A percentile compares a stretch with the other conserved stretches of the same genome.
Conservation (phyloP, 2,113 vertebrate genomes). For the Calyptommatus sinebrachiatus region DNA sequence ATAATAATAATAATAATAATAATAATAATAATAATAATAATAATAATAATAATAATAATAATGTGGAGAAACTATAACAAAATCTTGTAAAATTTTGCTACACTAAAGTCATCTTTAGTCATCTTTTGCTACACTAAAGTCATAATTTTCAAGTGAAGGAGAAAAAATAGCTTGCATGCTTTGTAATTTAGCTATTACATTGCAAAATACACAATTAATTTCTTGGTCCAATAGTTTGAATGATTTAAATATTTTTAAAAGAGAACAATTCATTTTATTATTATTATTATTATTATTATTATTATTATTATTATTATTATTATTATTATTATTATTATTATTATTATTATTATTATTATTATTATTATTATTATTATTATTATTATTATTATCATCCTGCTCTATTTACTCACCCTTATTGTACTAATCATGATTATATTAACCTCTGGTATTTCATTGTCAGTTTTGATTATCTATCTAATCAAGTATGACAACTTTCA, state of each 20-base stretch:
- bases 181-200: constrained; percentile 39
- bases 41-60: background rate
- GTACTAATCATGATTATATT: constrained; percentile 66
- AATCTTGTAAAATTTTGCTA: constrained; percentile 29
- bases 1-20: background rate
- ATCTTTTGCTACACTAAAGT: too few relatives aligned
- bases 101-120: constrained; percentile 33
- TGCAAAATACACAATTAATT: constrained; percentile 63
- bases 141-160: constrained; percentile 1
- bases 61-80: constrained; percentile 37
- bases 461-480: constrained; percentile 68
- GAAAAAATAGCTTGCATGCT: constrained; percentile 41
- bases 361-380: too few relatives aligned
- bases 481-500: constrained; percentile 69
- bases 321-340: too few relatives aligned
- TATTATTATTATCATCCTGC: constrained; percentile 46
- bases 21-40: background rate
- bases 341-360: too few relatives aligned
- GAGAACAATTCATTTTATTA: constrained; percentile 59
- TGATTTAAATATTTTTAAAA: constrained; percentile 64
- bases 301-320: too few relatives aligned
- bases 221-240: constrained; percentile 58
- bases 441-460: constrained; percentile 68
- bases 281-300: too few relatives aligned
- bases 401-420: constrained; percentile 53